Base-by-base conservation (phyloP, 1,140 invertebrate genomes). In the Drosophila mojavensis region DNA sequence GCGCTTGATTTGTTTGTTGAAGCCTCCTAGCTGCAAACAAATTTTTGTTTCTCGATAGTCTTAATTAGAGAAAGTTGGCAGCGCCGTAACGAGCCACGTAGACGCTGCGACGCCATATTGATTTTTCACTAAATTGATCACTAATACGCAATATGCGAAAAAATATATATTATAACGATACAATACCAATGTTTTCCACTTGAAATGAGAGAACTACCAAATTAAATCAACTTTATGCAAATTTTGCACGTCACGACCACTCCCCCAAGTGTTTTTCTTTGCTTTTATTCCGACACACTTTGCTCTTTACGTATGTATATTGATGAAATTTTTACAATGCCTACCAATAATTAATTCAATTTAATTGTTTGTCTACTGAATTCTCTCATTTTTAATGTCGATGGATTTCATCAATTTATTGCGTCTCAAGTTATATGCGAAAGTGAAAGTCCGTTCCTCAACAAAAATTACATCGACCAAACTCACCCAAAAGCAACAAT, bases 111-210 rank as follows among this genome's bases (percentile, higher is more conserved):
- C 78, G 78, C 78, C 78, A 80, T 80, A 74, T 80, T 80, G 78
- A 75, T 79, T 80, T 80, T 80, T 77, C 75, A 64, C 68, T 30
- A 13, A 68, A 48, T 73, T 79, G 73, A 65, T 69, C 75, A 79
- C 61, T 54, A 68, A 55, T 71, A 73, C 72, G 65, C 47, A 78
- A 67, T 70, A 48, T 33, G 28, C 20, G 33, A 58, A 58, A 62
- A 65, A 48, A 39, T 45, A 26, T 36, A 17, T 39, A 41, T 55
- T 75, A 64, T 24, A 45, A 47, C 67, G 24, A 66, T 65, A 43
- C 39, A 60, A 50, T 75, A 71, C 54, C 47, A 60, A 65, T 66
- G 7, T 63, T 72, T 72, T 66, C 51, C 73, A 75, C 62, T 75
- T 64, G 9, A 67, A 53, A 61, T 59, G 10, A 61, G 11, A 39